Percentiles rank a stretch among this genome's conserved stretches.
These are phyloP conservation scores for Phragmatobia fuliginosa DNA, from an alignment of 2,888 invertebrate genomes.

Conservation along the genomic window DNA sequence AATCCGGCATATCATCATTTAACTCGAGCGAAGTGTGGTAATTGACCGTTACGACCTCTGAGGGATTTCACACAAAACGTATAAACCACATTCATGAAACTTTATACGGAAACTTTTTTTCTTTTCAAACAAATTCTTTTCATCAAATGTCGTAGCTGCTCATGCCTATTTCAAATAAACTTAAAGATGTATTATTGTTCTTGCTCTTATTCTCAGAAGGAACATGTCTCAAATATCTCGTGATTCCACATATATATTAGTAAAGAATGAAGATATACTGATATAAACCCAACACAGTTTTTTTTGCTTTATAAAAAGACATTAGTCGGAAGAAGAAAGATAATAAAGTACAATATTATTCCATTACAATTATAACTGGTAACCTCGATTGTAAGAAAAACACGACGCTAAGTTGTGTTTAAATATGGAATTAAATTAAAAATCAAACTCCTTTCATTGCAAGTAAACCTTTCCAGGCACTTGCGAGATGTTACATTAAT, in stretches of 20 bases:
- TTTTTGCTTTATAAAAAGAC: not conserved
- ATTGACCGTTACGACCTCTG: too few relatives aligned
- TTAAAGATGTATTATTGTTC: not conserved
- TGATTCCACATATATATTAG: not conserved
- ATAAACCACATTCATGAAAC: too few relatives aligned
- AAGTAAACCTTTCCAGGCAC: too few relatives aligned
- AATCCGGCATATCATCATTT: too few relatives aligned
- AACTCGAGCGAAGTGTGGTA: too few relatives aligned
- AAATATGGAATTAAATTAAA: too few relatives aligned
- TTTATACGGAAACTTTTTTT: too few relatives aligned
- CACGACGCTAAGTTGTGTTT: not conserved
- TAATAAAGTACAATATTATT: not conserved
- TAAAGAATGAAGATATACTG: not conserved
- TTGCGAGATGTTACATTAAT: too few relatives aligned
- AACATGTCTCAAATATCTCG: not conserved
- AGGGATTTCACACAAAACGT: too few relatives aligned
- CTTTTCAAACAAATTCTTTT: too few relatives aligned
- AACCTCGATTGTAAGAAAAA: not conserved
- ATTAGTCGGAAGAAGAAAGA: not conserved
- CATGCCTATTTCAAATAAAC: not conserved
- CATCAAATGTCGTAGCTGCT: not conserved
- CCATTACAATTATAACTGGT: not conserved
- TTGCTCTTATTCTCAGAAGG: not conserved
- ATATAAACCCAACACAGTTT: not conserved
- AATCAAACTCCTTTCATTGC: too few relatives aligned